These are phyloP conservation scores for Tetragonula carbonaria DNA, from an alignment of 2,888 invertebrate species.

Conservation along the genomic window DNA sequence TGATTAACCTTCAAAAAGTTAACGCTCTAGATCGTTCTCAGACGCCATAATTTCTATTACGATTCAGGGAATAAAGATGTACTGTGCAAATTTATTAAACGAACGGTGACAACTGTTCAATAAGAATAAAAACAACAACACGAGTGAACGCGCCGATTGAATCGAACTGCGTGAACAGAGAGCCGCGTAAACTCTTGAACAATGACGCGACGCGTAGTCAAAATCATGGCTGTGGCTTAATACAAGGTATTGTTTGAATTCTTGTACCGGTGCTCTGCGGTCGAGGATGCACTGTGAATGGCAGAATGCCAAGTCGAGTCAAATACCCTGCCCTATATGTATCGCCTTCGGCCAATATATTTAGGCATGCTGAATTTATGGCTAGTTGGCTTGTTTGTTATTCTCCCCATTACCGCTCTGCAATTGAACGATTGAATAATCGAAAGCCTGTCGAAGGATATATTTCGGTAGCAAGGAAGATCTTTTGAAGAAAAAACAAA, in stretches of 20 bases:
- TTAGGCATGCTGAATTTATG: constrained; percentile 58
- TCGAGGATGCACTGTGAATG: constrained; percentile 65
- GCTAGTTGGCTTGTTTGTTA: constrained; percentile 50
- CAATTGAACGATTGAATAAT: background rate
- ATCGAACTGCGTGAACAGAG: constrained; percentile 22
- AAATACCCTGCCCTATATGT: constrained; percentile 68
- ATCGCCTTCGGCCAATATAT: constrained; percentile 53
- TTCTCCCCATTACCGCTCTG: constrained; percentile 3
- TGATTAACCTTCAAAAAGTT: too few species aligned
- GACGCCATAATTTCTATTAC: background rate
- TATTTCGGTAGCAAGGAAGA: too few species aligned
- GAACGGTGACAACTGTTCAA: background rate
- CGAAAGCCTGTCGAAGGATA: too few species aligned
- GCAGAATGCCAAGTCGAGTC: constrained; percentile 71
- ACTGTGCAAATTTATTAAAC: background rate
- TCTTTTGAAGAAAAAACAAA: background rate
- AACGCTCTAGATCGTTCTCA: background rate
- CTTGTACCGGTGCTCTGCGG: constrained; percentile 46
- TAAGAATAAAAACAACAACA: background rate
- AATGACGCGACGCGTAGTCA: constrained; percentile 31
- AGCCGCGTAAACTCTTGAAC: constrained; percentile 30
- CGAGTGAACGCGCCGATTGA: constrained; percentile 12
- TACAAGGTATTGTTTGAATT: constrained; percentile 67
- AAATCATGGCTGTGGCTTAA: constrained; percentile 50
- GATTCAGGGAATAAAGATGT: background rate